Evolutionary conservation across 2,888 invertebrate genomes (phyloP), one percentile per base, ranked within the genome.

Genomic region (Andrena praecox): DNA sequence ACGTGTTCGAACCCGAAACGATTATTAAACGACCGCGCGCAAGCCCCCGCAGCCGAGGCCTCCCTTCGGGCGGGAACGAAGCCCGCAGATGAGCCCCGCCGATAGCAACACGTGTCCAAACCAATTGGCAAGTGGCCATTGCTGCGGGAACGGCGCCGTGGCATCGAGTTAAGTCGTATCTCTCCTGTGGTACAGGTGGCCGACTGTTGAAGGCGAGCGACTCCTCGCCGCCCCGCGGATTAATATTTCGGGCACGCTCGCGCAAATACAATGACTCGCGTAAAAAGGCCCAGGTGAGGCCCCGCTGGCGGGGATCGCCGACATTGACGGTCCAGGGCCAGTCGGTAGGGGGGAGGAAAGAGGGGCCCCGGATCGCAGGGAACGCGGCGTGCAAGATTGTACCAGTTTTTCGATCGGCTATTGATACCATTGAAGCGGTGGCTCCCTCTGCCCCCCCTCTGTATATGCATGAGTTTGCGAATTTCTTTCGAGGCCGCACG

Each of bases 371-470:
- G 60, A 74, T 75, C 80, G 77, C 72, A 42, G 86, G 69, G 86
- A 81, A 84, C 87, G 86, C 87, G 88, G 84, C 83, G 87, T 84
- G 85, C 85, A 91, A 92, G 92, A 93, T 93, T 92, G 92, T 93
- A 91, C 93, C 93, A 93, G 93, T 93, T 93, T 93, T 93, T 93
- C 90, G 87, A 90, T 85, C 86, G 86, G 87, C 90, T 89, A 91
- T 92, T 90, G 93, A 92, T 92, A 92, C 89, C 90, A 85, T 84
- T 83, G 77, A 80, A 83, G 70, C 86, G 85, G 81, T 59, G 48
- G 64, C 27, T 20, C 71, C 66, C 63, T 24, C 48, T n/a, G 20
- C 20, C 20, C 48, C 48, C 33, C 87, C 85, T 82, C 89, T 85
- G 87, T 92, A 90, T 91, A 92, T 92, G 91, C 91, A 93, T 91